These are phyloP conservation scores for Ferrisia virgata DNA, from an alignment of 2,888 invertebrate genomes.

Conservation along the genomic window DNA sequence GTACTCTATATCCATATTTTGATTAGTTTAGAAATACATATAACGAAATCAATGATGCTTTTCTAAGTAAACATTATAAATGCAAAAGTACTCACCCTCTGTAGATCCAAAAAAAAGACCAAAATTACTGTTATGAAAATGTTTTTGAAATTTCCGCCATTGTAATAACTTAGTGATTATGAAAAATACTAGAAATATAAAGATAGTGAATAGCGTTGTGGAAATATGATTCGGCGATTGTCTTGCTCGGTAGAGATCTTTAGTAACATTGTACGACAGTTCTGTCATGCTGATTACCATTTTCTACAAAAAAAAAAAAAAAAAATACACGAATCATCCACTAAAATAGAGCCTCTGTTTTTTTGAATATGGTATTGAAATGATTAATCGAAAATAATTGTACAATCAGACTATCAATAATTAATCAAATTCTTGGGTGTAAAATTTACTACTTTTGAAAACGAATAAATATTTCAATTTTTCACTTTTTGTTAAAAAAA, in stretches of 20 bases:
- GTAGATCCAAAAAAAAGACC: conserved; percentile 25
- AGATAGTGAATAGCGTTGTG: background rate
- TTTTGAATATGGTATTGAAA: too few species aligned
- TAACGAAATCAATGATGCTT: background rate
- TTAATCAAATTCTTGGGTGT: too few species aligned
- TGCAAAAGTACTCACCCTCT: background rate
- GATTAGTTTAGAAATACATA: background rate
- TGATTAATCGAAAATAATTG: too few species aligned
- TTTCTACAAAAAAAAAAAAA: background rate
- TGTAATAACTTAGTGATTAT: background rate
- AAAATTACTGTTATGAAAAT: background rate
- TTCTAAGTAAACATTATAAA: background rate
- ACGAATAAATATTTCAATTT: too few species aligned
- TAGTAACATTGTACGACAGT: background rate
- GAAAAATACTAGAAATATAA: background rate
- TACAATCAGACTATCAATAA: too few species aligned
- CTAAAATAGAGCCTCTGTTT: too few species aligned
- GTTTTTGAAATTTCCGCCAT: background rate
- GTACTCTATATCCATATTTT: too few species aligned
- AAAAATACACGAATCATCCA: too few species aligned
- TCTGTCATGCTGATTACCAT: background rate
- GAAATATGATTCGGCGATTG: background rate
- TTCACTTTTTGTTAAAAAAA: too few species aligned
- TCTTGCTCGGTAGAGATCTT: background rate
- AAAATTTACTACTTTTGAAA: too few species aligned